Conservation (phyloP, 2,113 vertebrate species). For the Menura novaehollandiae region DNA sequence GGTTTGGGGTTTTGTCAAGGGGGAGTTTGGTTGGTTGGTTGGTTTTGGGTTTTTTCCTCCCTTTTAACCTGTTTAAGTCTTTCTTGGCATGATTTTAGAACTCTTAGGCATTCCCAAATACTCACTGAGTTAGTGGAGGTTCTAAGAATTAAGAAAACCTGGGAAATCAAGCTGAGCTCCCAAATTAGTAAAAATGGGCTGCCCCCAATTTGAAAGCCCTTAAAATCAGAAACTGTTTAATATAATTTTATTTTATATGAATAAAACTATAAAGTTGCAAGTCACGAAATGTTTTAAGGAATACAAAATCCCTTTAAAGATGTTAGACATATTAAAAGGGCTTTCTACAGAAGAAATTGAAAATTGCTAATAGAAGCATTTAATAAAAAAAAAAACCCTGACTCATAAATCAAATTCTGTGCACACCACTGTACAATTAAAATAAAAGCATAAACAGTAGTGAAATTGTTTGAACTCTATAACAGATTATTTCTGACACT, state of each 20-base stretch:
- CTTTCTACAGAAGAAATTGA: background rate
- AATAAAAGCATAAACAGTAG: constrained; percentile 14
- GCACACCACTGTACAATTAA: background rate
- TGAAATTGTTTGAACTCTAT: background rate
- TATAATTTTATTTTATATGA: background rate
- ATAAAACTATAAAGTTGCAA: background rate
- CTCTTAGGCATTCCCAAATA: background rate
- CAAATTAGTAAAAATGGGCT: background rate
- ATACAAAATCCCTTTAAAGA: background rate
- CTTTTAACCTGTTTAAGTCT: background rate
- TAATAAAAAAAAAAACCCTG: background rate
- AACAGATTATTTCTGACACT: background rate
- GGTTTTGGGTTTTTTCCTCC: accelerated
- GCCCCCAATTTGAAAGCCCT: background rate
- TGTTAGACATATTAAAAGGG: background rate
- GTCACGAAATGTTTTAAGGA: background rate
- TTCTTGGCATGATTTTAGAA: background rate
- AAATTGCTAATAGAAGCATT: background rate
- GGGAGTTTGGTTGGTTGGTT: too few species aligned
- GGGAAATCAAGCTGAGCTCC: background rate
- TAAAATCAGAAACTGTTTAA: background rate
- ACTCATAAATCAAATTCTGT: background rate
- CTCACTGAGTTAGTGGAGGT: background rate
- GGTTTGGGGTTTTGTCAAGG: background rate
- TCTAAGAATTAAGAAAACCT: background rate